Evolutionary conservation across 2,797 vertebrate species (phyloP), one percentile per base, ranked within the genome.

Genomic region (Syngnathus rostellatus): DNA sequence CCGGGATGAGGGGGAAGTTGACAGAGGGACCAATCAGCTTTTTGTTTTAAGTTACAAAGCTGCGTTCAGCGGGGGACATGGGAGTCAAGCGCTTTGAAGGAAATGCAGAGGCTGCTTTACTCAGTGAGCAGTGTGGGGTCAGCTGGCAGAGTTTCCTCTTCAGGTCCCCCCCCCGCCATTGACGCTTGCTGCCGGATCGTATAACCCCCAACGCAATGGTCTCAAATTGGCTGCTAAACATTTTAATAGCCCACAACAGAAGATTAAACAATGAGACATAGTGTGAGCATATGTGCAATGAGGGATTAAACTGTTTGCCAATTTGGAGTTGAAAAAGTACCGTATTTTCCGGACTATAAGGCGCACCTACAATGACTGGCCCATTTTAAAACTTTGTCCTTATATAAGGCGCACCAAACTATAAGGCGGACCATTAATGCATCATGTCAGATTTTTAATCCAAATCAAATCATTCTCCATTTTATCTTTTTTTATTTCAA

Each of bases 281-380:
- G 57, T 25, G 67, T 19, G 57, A 12, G 9, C 23, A 21, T 67
- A 45, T 7, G 46, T 43, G 41, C 72, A 45, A 31, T 86, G 83
- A 76, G 78, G 84, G 85, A 87, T 91, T 86, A 83, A 87, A 57
- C 25, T 77, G 80, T 83, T 76, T 72, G 74, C 78, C 83, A 82
- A 83, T 87, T 86, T 85, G 68, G 77, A 31, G 31, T 31, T 31
- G 31, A 3, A 31, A 31, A 31, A 31, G 31, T 31, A 31, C 31
- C 31, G 31, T 31, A 31, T 31, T 31, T 31, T 31, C 31, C 31
- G 31, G 31, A 31, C 31, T 31, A 31, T 31, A 31, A 31, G 31
- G 31, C 3, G 31, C 31, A 31, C 31, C 31, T 31, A 4, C 31
- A 31, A 3, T 31, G 31, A 31, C 2, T 2, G 31, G 31, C 31